Conservation (phyloP, 2,113 vertebrate species). For the Nipponia nippon region DNA sequence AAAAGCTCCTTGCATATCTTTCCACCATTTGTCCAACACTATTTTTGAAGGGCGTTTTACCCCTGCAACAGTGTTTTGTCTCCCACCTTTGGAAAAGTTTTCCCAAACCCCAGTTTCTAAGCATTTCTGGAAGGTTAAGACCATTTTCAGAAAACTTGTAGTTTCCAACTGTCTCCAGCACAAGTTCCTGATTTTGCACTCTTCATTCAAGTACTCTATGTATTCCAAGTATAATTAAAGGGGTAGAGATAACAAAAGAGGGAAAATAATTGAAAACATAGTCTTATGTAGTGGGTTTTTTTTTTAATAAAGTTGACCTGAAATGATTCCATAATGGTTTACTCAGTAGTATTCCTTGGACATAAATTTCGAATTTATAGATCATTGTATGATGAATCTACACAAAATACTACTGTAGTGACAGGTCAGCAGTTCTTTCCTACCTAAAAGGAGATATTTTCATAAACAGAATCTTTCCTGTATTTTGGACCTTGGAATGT, state of each 20-base stretch:
- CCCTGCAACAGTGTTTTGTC: neutral
- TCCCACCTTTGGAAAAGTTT: neutral
- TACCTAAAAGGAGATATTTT: neutral
- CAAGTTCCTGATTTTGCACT: neutral
- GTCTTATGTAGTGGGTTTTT: fast-evolving
- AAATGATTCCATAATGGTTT: neutral
- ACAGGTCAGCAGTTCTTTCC: neutral
- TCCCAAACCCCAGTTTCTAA: neutral
- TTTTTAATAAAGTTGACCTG: neutral
- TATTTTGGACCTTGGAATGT: fast-evolving
- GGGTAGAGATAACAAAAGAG: neutral
- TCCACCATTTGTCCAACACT: neutral
- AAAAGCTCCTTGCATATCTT: neutral
- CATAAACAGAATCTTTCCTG: neutral
- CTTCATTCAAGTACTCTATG: neutral
- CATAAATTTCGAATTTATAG: neutral
- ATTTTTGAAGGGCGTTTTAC: neutral
- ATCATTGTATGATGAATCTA: neutral
- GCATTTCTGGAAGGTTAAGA: neutral
- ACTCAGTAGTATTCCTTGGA: neutral
- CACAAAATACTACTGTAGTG: neutral
- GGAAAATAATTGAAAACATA: neutral
- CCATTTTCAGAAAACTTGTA: neutral
- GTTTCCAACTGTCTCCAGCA: neutral
- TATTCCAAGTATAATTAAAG: neutral